Evolutionary conservation across 1,140 invertebrate species (phyloP), one percentile per base, ranked within the genome.

Genomic region (Pectinophora gossypiella): DNA sequence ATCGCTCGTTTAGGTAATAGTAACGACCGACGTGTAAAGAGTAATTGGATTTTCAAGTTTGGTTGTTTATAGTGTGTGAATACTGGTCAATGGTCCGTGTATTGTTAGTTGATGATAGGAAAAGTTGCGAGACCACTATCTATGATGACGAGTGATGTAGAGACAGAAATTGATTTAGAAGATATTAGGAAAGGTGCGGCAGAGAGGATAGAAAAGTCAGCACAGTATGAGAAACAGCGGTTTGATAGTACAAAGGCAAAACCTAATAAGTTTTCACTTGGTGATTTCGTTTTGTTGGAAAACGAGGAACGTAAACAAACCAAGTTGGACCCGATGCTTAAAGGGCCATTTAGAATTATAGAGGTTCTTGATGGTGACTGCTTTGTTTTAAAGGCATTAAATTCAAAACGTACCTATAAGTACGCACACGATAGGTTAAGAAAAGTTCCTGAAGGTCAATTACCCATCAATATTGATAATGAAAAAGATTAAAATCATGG

Each of bases 231-330:
- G n/a, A 75, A 79, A 48, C 4, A 13, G 44, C 7, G 68, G 36
- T 76, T 77, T 58, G 68, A 76, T 52, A 59, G 45, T 23, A 64
- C 40, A 42, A 77, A 72, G 27, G 65, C 73, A 19, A 73, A 61
- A 32, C 6, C 75, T 7, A 27, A 32, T 48, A 51, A 32, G 21
- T 68, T 76, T 59, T 49, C 36, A 42, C 63, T 68, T 12, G 71
- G 69, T 32, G 74, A 77, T 57, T 68, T 64, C 50, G 74, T 75
- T 9, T 35, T 75, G 5, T 22, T 76, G 20, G 16, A 69, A 62
- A 76, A 76, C 36, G 56, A 81, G 42, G 61, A 77, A 32, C 47
- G 69, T 20, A 68, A 77, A 63, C 72, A 77, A 56, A 68, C 68
- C 1, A 80, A 76, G 49, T 46, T 76, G 12, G 64, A 68, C 53